Base-by-base conservation (phyloP, 2,113 vertebrate genomes). In the Sciurus niger region DNA sequence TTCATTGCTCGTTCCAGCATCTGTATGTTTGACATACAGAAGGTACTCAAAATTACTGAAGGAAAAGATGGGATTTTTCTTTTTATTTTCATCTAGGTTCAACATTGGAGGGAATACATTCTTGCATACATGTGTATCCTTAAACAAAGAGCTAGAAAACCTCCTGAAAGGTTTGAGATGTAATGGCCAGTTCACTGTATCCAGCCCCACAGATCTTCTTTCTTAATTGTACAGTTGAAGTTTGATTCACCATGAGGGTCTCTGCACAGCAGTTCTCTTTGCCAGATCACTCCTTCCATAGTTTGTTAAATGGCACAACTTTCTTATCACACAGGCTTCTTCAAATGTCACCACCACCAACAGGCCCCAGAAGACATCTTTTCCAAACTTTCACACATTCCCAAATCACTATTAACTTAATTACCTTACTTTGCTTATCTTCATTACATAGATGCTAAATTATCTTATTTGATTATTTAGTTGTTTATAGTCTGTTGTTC, bases 41-140 rank as follows among this genome's bases (percentile, higher is more conserved):
- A 91, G 20, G 7, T 25, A 74, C 25, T 68, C 73, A 43, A 4
- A 94, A 8, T 28, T 67, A 78, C 8, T 92, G 46, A 85, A 72
- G n/a, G 20, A 80, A 87, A 95, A 92, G 40, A 51, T 40, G 6
- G 6, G 0, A 63, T 55, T 87, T 82, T 70, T 51, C 18, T 68
- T 92, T 63, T 90, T 73, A n/a, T 73, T 95, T 90, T 83, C 11
- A 67, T 67, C 34, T 79, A 84, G 16, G 28, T 51, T 94, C 40
- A 96, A 37, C 28, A 55, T 0, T 30, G 8, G 43, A 90, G 67
- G 28, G 46, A 94, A 78, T 46, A 78, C 2, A 53, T 74, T 72
- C 63, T 83, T 53, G 87, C 13, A 73, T 51, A 67, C 12, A 18
- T 9, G 14, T 37, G 37, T 46, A 55, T 37, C 76, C 51, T 53